These are phyloP conservation scores for Tanytarsus gracilentus DNA, from an alignment of 2,888 invertebrate species.

Conservation along the genomic window DNA sequence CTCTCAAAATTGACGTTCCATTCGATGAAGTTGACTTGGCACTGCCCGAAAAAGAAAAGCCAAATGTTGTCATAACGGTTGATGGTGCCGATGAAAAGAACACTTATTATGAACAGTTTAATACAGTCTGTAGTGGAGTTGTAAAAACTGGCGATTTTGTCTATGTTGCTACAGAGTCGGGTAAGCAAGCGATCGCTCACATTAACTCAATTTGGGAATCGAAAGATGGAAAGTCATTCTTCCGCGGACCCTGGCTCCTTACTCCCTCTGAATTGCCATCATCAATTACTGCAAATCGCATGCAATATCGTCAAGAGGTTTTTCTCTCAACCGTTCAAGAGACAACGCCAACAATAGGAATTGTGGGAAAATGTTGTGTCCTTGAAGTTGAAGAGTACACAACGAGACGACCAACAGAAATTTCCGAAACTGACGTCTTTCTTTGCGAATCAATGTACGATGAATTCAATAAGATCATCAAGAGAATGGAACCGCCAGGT, in stretches of 20 bases:
- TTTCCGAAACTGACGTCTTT: constrained; percentile 83
- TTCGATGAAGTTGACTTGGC: constrained; percentile 40
- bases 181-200: constrained; percentile 84
- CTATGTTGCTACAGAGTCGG: constrained; percentile 84
- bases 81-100: constrained; percentile 64
- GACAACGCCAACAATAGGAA: constrained; percentile 79
- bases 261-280: constrained; percentile 80
- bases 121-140: constrained; percentile 70
- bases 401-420: constrained; percentile 87
- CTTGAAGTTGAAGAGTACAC: constrained; percentile 84
- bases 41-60: constrained; percentile 74
- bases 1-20: constrained; percentile 9
- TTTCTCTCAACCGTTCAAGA: constrained; percentile 85
- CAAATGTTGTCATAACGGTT: constrained; percentile 70
- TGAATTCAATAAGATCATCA: constrained; percentile 70
- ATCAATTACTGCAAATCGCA: constrained; percentile 51
- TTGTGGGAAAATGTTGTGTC: constrained; percentile 86
- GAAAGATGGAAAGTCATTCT: constrained; percentile 76
- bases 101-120: constrained; percentile 88
- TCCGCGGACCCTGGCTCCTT: constrained; percentile 90
- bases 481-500: constrained; percentile 55
- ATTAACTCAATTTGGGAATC: constrained; percentile 93
- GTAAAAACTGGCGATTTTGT: constrained; percentile 90
- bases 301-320: constrained; percentile 91
- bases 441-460: constrained; percentile 89